These are phyloP conservation scores for Triops cancriformis DNA, from an alignment of 1,140 invertebrate genomes.

Conservation along the genomic window DNA sequence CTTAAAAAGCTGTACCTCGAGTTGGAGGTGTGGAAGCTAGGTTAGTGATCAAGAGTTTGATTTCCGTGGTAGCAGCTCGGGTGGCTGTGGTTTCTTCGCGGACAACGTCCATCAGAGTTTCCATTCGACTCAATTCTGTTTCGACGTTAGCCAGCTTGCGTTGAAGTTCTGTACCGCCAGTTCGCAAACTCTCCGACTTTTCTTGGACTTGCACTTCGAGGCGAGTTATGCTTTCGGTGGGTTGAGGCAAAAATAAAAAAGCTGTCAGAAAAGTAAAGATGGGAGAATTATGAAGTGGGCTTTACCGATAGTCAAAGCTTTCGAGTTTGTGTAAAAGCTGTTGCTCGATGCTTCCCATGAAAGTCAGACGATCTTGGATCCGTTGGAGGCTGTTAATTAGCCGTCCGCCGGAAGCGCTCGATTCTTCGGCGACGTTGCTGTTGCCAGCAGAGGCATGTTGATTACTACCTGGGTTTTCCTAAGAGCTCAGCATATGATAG, in stretches of 20 bases:
- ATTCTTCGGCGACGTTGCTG: not conserved
- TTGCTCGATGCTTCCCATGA: constrained; percentile 40
- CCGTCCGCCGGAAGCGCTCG: constrained; percentile 1
- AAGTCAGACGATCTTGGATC: constrained; percentile 41
- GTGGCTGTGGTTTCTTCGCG: constrained; percentile 33
- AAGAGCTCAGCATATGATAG: not conserved
- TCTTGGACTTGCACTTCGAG: constrained; percentile 38
- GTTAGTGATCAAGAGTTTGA: constrained; percentile 26
- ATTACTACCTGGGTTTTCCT: not conserved
- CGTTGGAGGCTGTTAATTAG: constrained; percentile 29
- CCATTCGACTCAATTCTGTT: constrained; percentile 34
- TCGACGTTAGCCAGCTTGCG: constrained; percentile 35
- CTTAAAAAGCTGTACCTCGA: constrained; percentile 18
- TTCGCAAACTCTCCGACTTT: constrained; percentile 31
- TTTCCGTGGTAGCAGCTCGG: constrained; percentile 30
- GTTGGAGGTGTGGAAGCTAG: not conserved
- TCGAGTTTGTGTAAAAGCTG: constrained; percentile 41
- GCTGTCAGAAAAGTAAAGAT: not conserved
- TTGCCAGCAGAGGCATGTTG: not conserved
- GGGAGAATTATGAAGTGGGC: not conserved
- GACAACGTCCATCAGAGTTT: constrained; percentile 34
- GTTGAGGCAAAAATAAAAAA: not conserved
- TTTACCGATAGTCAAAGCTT: constrained; percentile 44
- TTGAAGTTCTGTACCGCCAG: constrained; percentile 32
- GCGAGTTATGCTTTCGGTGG: constrained; percentile 34